Evolutionary conservation across 2,888 invertebrate species (phyloP).

Genomic region (Sesia apiformis): DNA sequence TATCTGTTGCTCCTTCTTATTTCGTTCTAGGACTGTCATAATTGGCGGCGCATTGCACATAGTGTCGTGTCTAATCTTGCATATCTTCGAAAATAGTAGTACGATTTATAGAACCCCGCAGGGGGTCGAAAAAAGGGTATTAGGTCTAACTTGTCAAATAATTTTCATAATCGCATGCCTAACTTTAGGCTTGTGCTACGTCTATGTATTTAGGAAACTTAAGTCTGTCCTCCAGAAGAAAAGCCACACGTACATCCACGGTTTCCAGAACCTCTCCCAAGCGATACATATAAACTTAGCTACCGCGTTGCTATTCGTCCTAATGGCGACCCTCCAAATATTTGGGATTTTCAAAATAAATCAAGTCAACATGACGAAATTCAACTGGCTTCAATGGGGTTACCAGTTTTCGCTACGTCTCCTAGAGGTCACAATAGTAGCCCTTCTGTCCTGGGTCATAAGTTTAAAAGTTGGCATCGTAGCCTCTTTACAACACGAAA

Average conservation of each 20-base stretch:
- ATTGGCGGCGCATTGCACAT: conserved; percentile 87
- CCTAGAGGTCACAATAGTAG: conserved; percentile 91
- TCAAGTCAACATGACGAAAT: conserved; percentile 76
- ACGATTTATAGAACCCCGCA: conserved; percentile 59
- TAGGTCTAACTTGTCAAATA: conserved; percentile 87
- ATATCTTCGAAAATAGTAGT: conserved; percentile 81
- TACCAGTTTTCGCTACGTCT: conserved; percentile 90
- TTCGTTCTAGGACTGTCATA: conserved; percentile 85
- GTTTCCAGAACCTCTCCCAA: conserved; percentile 86
- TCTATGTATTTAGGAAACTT: conserved; percentile 87
- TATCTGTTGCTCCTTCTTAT: conserved; percentile 79
- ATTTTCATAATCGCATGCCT: conserved; percentile 90
- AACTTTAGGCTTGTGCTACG: conserved; percentile 87
- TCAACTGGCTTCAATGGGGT: conserved; percentile 94
- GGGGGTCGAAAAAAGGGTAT: conserved; percentile 73
- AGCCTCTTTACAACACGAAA: conserved; percentile 80
- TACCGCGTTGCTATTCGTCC: conserved; percentile 87
- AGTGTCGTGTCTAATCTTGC: conserved; percentile 85
- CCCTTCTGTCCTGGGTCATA: conserved; percentile 89
- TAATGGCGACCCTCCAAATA: conserved; percentile 88
- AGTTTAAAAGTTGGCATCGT: conserved; percentile 78
- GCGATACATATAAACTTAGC: conserved; percentile 93
- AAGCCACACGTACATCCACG: conserved; percentile 85
- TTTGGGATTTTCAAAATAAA: conserved; percentile 79
- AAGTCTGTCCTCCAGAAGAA: conserved; percentile 83